phyloP scores from a whole-genome alignment of 1,140 invertebrate genomes.

The Pseudomyrmex sp. region DNA sequence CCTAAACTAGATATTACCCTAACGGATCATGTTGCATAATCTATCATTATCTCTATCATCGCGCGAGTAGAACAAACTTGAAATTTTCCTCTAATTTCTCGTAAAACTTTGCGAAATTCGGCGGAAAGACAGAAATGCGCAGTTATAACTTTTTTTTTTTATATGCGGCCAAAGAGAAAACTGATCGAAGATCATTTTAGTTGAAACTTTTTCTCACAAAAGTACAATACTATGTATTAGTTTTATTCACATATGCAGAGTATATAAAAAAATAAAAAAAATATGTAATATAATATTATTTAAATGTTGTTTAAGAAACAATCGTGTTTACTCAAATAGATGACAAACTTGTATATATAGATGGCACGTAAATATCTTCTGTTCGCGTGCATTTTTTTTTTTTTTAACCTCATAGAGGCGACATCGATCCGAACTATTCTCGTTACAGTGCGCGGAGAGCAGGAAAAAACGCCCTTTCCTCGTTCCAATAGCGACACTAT shows the following conservation, averaged over 20 bases:
- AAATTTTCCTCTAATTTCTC: not conserved
- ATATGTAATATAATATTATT: too few species aligned
- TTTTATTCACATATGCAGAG: too few species aligned
- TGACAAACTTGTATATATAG: too few species aligned
- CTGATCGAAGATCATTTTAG: too few species aligned
- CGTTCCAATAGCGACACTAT: slow-evolving; percentile 54
- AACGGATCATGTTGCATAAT: not conserved
- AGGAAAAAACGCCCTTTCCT: slow-evolving; percentile 61
- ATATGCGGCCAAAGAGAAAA: not conserved
- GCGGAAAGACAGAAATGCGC: not conserved
- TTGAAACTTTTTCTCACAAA: too few species aligned
- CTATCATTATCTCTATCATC: not conserved
- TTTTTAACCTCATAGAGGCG: not conserved
- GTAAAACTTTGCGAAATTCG: too few species aligned
- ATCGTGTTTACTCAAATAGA: too few species aligned
- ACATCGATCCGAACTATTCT: slow-evolving; percentile 62
- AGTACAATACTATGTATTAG: too few species aligned
- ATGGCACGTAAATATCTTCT: not conserved
- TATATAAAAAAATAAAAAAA: too few species aligned
- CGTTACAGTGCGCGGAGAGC: slow-evolving; percentile 10
- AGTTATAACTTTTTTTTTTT: not conserved
- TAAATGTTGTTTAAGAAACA: too few species aligned
- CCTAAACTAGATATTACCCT: not conserved
- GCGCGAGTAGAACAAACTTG: not conserved
- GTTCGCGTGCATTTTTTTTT: not conserved